These are phyloP conservation scores for Uloborus plumipes DNA, from an alignment of 2,888 invertebrate species.

Conservation along the genomic window DNA sequence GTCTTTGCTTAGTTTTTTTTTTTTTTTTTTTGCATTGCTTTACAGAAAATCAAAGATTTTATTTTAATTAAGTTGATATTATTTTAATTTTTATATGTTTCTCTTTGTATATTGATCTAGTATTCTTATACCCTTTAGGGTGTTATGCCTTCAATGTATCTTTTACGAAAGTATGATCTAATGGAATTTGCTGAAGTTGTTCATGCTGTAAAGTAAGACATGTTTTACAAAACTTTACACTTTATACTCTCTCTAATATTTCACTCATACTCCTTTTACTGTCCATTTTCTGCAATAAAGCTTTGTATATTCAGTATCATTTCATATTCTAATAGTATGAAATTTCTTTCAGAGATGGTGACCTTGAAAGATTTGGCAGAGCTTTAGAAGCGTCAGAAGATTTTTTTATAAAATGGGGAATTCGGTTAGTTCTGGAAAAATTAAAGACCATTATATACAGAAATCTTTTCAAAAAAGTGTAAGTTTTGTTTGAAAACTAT, in stretches of 20 bases:
- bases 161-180: slow-evolving; percentile 90
- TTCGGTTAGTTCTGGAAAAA: slow-evolving; percentile 96
- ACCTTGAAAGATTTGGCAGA: slow-evolving; percentile 84
- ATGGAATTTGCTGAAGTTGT: slow-evolving; percentile 91
- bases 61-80: too few relatives aligned
- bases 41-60: too few relatives aligned
- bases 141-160: slow-evolving; percentile 86
- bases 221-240: neutral
- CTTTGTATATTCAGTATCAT: too few relatives aligned
- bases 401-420: slow-evolving; percentile 96
- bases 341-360: slow-evolving; percentile 78
- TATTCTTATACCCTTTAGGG: slow-evolving; percentile 75
- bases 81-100: neutral
- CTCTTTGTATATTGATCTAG: neutral
- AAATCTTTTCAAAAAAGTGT: slow-evolving; percentile 95
- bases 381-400: slow-evolving; percentile 88
- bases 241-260: neutral
- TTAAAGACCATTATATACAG: slow-evolving; percentile 94
- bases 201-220: slow-evolving; percentile 81
- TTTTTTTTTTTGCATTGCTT: too few relatives aligned
- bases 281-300: too few relatives aligned
- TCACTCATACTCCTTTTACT: neutral
- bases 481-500: slow-evolving; percentile 68
- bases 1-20: too few relatives aligned
- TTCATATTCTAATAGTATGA: neutral